phyloP scores from a whole-genome alignment of 2,797 vertebrate genomes.

The Chaetophractus vellerosus region DNA sequence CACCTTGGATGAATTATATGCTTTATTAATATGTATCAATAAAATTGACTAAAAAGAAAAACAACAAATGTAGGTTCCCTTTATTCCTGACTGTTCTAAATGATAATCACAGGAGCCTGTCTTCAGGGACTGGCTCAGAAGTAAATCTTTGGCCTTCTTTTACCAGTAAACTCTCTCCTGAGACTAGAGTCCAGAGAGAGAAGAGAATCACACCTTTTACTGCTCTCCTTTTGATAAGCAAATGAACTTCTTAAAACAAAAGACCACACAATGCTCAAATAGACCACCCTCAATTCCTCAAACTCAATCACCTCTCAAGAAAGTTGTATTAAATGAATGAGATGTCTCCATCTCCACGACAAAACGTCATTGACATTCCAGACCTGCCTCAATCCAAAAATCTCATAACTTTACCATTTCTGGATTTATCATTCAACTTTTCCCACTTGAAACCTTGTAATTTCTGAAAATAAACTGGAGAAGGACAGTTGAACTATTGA shows the following conservation, averaged over 20 bases:
- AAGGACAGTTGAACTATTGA: not conserved
- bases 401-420: not conserved
- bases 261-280: not conserved
- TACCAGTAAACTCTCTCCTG: not conserved
- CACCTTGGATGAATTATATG: too few relatives aligned
- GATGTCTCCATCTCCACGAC: not conserved
- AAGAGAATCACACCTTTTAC: not conserved
- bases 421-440: not conserved
- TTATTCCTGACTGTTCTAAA: not conserved
- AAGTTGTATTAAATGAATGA: too few relatives aligned
- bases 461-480: not conserved
- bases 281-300: not conserved
- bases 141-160: not conserved
- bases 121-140: not conserved
- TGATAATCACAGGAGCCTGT: not conserved
- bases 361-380: not conserved
- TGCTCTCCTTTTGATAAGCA: not conserved
- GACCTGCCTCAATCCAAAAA: not conserved
- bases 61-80: not conserved
- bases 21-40: too few relatives aligned
- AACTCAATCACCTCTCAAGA: not conserved
- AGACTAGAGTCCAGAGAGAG: not conserved
- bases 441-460: not conserved
- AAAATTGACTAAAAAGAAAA: too few relatives aligned
- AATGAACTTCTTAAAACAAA: not conserved